Conservation (phyloP, 2,113 vertebrate genomes). For the Catharus fuscescens region DNA sequence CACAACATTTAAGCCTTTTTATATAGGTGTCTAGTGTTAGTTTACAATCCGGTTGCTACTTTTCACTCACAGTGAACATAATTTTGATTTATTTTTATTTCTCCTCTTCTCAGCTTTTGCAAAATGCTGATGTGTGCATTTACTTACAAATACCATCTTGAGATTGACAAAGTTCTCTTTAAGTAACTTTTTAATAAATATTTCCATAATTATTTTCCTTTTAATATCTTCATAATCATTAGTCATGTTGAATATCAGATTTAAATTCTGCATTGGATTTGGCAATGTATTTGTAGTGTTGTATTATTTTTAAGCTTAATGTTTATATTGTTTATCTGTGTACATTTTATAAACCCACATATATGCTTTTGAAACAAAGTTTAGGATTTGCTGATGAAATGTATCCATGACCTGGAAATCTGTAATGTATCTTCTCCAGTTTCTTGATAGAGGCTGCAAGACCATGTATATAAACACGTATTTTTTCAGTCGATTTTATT, state of each 20-base stretch:
- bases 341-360: background rate
- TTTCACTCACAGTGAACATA: background rate
- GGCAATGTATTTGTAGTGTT: background rate
- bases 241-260: background rate
- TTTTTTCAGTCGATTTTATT: background rate
- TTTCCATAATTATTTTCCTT: background rate
- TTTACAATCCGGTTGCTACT: background rate
- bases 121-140: background rate
- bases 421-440: background rate
- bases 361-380: background rate
- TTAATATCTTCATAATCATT: background rate
- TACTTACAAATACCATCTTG: background rate
- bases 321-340: background rate
- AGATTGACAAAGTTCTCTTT: background rate
- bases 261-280: background rate
- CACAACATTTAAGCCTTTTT: background rate
- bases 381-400: background rate
- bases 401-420: background rate
- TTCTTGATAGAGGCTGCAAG: background rate
- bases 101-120: background rate
- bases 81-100: constrained; percentile 18
- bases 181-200: background rate
- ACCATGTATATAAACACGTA: background rate
- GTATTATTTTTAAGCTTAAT: background rate
- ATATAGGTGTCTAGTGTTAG: background rate